A percentile compares a stretch with the other conserved stretches of the same genome.
Conservation (phyloP, 2,797 vertebrate genomes). For the Knipowitschia caucasica region DNA sequence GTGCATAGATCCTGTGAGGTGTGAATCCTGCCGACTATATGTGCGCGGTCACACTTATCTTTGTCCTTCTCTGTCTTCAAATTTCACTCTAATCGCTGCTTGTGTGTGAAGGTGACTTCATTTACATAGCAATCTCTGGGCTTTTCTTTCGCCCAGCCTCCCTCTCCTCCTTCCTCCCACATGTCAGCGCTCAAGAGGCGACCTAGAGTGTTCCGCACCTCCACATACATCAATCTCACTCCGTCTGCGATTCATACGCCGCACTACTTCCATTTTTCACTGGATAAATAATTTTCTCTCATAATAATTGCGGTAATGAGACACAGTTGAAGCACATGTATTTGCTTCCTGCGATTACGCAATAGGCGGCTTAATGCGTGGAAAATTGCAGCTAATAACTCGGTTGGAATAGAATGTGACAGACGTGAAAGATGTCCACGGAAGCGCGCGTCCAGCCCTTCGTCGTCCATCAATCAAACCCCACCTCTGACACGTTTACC, state of each 20-base stretch:
- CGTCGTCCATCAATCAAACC: constrained; percentile 69
- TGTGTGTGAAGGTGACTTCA: constrained; percentile 61
- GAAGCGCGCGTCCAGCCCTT: constrained; percentile 53
- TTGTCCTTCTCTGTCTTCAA: constrained; percentile 58
- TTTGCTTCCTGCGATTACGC: constrained; percentile 43
- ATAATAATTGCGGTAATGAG: constrained; percentile 51
- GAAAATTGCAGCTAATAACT: constrained; percentile 47
- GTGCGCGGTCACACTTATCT: constrained; percentile 37
- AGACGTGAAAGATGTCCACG: constrained; percentile 61
- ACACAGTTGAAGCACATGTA: constrained; percentile 30
- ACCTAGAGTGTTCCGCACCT: constrained; percentile 28
- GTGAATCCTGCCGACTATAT: constrained; percentile 18
- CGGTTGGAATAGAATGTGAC: constrained; percentile 63
- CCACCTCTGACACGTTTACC: constrained; percentile 52
- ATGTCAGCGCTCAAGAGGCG: constrained; percentile 23
- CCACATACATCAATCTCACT: constrained; percentile 43
- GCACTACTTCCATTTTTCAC: constrained; percentile 23
- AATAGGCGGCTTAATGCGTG: constrained; percentile 40
- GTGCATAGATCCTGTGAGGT: constrained; percentile 17
- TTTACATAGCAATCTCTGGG: constrained; percentile 58
- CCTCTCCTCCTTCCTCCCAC: constrained; percentile 14
- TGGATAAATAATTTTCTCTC: constrained; percentile 52
- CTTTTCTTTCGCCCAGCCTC: constrained; percentile 20
- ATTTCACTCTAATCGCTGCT: constrained; percentile 51
- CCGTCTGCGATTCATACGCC: constrained; percentile 2